These are phyloP conservation scores for Masnerella sp. DNA, from an alignment of 2,888 invertebrate species.

Conservation along the genomic window DNA sequence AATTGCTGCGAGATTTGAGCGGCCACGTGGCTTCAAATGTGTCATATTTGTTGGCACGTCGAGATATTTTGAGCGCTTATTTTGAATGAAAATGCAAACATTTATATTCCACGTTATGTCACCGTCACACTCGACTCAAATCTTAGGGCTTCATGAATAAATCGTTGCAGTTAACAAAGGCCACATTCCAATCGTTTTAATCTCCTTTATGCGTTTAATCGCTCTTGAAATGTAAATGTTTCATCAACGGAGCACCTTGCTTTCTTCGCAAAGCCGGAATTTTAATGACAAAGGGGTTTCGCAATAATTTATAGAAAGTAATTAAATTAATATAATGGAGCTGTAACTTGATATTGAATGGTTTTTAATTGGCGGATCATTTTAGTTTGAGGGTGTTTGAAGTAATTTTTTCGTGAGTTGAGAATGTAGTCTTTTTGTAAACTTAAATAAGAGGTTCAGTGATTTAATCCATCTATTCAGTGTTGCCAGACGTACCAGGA, in stretches of 20 bases:
- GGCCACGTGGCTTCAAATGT: neutral
- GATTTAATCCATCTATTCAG: no score
- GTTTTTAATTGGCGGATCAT: no score
- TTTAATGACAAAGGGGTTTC: neutral
- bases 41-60: neutral
- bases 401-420: no score
- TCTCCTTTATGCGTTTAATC: constrained; percentile 48
- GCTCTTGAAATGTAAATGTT: constrained; percentile 35
- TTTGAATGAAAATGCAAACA: constrained; percentile 38
- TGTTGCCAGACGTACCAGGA: no score
- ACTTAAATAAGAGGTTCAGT: no score
- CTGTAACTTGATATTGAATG: no score
- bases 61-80: constrained; percentile 15
- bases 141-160: constrained; percentile 49
- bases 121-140: constrained; percentile 49
- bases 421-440: no score
- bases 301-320: constrained; percentile 10
- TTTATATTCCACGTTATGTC: constrained; percentile 47
- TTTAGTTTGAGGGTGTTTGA: no score
- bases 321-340: no score
- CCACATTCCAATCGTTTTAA: constrained; percentile 49
- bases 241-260: constrained; percentile 21
- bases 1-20: constrained; percentile 20
- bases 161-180: constrained; percentile 41
- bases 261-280: constrained; percentile 9